Evolutionary conservation across 1,140 invertebrate genomes (phyloP).

Genomic region (Aricia agestis): DNA sequence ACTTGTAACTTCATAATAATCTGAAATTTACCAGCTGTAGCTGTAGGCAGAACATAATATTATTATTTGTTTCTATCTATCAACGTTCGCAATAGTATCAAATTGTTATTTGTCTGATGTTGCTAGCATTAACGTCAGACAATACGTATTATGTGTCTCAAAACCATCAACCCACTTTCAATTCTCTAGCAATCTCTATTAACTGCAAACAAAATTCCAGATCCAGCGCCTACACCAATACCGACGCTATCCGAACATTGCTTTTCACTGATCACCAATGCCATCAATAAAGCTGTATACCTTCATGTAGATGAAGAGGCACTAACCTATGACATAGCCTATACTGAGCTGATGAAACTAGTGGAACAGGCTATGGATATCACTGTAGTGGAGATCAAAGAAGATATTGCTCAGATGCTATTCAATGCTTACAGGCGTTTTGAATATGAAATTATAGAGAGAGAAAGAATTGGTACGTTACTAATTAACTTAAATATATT

Average conservation of each 20-base stretch:
- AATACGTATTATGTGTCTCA: no score
- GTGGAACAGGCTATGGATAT: constrained; percentile 65
- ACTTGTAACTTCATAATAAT: no score
- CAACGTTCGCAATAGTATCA: no score
- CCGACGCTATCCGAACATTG: constrained; percentile 51
- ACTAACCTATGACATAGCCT: constrained; percentile 57
- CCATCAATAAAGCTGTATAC: constrained; percentile 61
- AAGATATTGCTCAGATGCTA: constrained; percentile 54
- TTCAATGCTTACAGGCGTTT: constrained; percentile 51
- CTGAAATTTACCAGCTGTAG: no score
- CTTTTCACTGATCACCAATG: constrained; percentile 46
- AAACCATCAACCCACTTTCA: no score
- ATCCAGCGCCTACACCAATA: constrained; percentile 52
- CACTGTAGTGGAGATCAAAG: constrained; percentile 52
- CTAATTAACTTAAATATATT: background rate
- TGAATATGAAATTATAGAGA: constrained; percentile 53
- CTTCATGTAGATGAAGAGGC: constrained; percentile 42
- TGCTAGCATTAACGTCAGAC: no score
- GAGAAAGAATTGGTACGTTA: constrained; percentile 49
- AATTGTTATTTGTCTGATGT: no score
- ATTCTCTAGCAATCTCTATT: background rate
- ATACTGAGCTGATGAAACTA: constrained; percentile 52
- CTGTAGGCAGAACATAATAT: no score
- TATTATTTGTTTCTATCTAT: no score
- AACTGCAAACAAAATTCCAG: constrained; percentile 30